A percentile compares a stretch with the other conserved stretches of the same genome.
Conservation (phyloP, 2,888 invertebrate genomes). For the Prosopocoilus inquinatus region DNA sequence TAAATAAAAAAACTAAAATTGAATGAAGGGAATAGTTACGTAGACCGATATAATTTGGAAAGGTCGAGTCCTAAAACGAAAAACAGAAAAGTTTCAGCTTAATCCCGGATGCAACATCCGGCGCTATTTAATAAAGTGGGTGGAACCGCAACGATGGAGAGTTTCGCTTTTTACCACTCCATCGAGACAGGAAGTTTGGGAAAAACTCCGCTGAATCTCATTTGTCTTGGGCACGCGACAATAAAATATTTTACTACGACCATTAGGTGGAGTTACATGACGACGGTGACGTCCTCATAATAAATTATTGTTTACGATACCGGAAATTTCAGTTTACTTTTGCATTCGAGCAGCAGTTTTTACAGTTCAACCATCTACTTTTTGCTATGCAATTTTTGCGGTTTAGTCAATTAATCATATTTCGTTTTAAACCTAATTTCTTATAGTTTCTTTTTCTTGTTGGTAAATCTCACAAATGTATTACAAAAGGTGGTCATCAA, state of each 20-base stretch:
- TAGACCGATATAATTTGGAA: too few relatives aligned
- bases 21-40: too few relatives aligned
- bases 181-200: slow-evolving; percentile 35
- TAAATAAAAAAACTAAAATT: too few relatives aligned
- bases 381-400: too few relatives aligned
- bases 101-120: slow-evolving; percentile 28
- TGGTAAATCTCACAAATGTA: too few relatives aligned
- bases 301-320: slow-evolving; percentile 1
- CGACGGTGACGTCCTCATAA: not conserved
- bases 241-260: slow-evolving; percentile 38
- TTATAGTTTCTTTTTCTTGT: too few relatives aligned
- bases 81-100: not conserved
- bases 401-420: too few relatives aligned
- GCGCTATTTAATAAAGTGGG: slow-evolving; percentile 33
- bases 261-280: slow-evolving; percentile 24
- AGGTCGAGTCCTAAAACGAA: not conserved
- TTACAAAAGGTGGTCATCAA: too few relatives aligned
- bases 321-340: not conserved
- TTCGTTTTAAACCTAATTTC: too few relatives aligned
- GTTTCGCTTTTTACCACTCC: slow-evolving; percentile 37
- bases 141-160: slow-evolving; percentile 26
- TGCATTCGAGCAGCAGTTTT: too few relatives aligned
- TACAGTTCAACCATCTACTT: too few relatives aligned
- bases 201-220: slow-evolving; percentile 35
- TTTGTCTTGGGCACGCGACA: slow-evolving; percentile 37